Base-by-base conservation (phyloP, 2,888 invertebrate species). In the Acronicta aceris region DNA sequence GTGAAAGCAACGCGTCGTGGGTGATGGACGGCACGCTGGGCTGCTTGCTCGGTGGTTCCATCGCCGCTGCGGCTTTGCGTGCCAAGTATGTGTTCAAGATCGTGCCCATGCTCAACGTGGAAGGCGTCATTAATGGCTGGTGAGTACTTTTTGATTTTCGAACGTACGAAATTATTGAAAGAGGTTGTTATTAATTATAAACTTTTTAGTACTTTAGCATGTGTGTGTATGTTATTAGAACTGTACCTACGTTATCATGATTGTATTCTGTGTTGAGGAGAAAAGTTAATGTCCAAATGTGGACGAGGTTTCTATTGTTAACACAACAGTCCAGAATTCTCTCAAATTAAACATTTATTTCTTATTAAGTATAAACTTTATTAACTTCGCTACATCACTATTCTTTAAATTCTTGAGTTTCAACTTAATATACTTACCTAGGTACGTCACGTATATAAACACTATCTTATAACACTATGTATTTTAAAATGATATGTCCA, bases 1-100 rank as follows among this genome's bases (percentile, higher is more conserved):
- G 98, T 0, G 98, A 98, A 90, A 97, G 97, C 85, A 98, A 98
- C 89, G 96, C 98, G 8, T 97, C 97, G 0, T 98, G 98, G 98
- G 96, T 98, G 64, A 97, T 98, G 97, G 97, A 97, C 86, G 98
- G 97, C 7, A 96, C 97, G 0, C 90, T 98, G 55, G 95, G 96
- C 56, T 96, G 95, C 76, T 90, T 98, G 59, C 89, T 97, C 47
- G 95, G 95, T 21, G 93, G 95, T 81, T 91, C 95, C 9, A 81
- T 92, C 1, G 89, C 93, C 13, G 96, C 97, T 2, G 90, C 93
- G 12, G 95, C 95, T 15, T 92, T 97, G 0, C 94, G 97, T 12
- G 95, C 96, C 75, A 95, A 95, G 78, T 98, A 96, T 88, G 95
- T 98, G 74, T 97, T 98, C 95, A 98, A 98, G 91, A 96, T 98